Evolutionary conservation across 2,797 vertebrate species (phyloP).

Genomic region (Varecia variegata): DNA sequence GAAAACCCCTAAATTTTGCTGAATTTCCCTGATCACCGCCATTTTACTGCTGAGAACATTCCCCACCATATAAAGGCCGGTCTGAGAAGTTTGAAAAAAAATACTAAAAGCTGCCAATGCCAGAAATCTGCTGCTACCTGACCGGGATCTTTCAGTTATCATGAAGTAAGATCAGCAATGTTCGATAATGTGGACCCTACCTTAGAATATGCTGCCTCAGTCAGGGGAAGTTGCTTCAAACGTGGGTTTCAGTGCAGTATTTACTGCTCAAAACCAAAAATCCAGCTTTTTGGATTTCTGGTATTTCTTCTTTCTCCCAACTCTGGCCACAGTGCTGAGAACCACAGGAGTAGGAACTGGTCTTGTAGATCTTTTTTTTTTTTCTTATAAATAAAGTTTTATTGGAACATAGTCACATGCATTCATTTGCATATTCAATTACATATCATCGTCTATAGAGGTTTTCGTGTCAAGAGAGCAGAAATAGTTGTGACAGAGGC

Average conservation of each 20-base stretch:
- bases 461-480: background rate
- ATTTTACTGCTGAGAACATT: background rate
- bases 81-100: background rate
- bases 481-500: background rate
- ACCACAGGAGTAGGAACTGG: no score
- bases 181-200: background rate
- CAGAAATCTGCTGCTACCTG: fast-evolving
- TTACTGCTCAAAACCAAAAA: no score
- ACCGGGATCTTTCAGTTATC: background rate
- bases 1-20: background rate
- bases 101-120: background rate
- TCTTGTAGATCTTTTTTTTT: background rate
- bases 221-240: background rate
- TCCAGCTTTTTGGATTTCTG: background rate
- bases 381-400: constrained; percentile 32
- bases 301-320: background rate
- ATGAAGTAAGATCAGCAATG: background rate
- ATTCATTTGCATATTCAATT: background rate
- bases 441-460: background rate
- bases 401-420: background rate
- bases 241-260: fast-evolving
- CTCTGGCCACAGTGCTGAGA: background rate
- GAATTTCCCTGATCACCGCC: background rate
- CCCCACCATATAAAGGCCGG: background rate
- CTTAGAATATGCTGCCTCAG: fast-evolving